Conservation (phyloP, 2,797 vertebrate species). For the Nothura maculosa region DNA sequence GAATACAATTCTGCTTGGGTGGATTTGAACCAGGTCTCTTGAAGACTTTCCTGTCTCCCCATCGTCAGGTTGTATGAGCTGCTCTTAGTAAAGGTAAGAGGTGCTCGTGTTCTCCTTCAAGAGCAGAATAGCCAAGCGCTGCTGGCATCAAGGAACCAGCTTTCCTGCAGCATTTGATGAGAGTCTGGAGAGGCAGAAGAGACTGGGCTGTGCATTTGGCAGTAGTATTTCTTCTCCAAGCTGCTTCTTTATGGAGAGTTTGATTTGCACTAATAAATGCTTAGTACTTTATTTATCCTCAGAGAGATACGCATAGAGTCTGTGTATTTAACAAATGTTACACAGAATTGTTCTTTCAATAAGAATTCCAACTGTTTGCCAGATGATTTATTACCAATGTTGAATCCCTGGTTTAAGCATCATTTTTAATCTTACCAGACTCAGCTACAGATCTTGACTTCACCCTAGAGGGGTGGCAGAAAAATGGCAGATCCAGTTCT, state of each 20-base stretch:
- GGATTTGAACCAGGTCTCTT: neutral
- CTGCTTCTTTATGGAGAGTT: neutral
- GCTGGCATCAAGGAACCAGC: neutral
- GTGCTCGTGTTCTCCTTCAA: neutral
- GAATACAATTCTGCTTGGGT: neutral
- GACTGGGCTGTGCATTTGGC: neutral
- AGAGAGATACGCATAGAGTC: neutral
- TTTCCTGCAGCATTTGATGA: neutral
- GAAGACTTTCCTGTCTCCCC: neutral
- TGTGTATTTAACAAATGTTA: neutral
- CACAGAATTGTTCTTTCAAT: neutral
- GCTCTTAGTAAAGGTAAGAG: neutral
- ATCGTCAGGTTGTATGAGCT: neutral
- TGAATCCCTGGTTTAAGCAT: constrained; percentile 23
- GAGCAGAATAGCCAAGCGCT: neutral
- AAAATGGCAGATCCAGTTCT: neutral
- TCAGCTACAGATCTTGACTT: neutral
- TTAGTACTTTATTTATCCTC: neutral
- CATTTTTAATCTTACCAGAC: neutral
- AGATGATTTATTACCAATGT: neutral
- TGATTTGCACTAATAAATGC: neutral
- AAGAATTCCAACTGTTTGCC: neutral
- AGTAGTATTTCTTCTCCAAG: neutral
- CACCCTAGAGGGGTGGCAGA: constrained; percentile 2
- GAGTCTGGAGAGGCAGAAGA: neutral